Evolutionary conservation across 2,113 vertebrate species (phyloP).

Genomic region (Ramphastos sulfuratus): DNA sequence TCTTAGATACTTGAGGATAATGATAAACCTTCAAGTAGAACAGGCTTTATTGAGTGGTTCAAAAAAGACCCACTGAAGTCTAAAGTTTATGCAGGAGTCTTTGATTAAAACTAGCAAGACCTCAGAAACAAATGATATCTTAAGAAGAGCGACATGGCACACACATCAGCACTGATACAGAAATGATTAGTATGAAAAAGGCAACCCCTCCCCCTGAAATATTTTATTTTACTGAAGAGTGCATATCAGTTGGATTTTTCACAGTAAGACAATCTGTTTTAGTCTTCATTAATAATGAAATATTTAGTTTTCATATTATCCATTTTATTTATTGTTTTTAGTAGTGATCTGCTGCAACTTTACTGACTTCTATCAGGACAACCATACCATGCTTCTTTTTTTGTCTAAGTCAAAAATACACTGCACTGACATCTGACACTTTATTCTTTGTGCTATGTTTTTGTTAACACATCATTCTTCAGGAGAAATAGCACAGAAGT

Average conservation of each 20-base stretch:
- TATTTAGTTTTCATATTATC: conserved; percentile 7
- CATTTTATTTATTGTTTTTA: conserved; percentile 28
- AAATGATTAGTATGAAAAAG: not conserved
- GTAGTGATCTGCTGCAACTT: not conserved
- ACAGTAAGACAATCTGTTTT: not conserved
- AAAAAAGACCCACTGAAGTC: not conserved
- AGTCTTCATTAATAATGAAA: not conserved
- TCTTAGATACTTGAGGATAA: not conserved
- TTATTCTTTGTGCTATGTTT: not conserved
- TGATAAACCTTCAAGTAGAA: not conserved
- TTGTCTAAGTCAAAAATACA: not conserved
- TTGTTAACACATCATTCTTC: conserved; percentile 13
- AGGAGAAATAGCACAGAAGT: not conserved
- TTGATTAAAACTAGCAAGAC: not conserved
- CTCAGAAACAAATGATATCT: not conserved
- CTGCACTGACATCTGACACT: not conserved
- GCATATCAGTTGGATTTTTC: not conserved
- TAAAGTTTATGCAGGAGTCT: not conserved
- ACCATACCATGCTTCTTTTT: not conserved
- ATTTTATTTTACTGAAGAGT: not conserved
- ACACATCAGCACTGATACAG: not conserved
- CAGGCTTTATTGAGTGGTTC: not conserved
- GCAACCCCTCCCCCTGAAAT: not conserved
- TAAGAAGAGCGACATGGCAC: not conserved
- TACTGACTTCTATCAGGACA: conserved; percentile 1